Base-by-base conservation (phyloP, 2,113 vertebrate genomes). In the Harpagus bidentatus region DNA sequence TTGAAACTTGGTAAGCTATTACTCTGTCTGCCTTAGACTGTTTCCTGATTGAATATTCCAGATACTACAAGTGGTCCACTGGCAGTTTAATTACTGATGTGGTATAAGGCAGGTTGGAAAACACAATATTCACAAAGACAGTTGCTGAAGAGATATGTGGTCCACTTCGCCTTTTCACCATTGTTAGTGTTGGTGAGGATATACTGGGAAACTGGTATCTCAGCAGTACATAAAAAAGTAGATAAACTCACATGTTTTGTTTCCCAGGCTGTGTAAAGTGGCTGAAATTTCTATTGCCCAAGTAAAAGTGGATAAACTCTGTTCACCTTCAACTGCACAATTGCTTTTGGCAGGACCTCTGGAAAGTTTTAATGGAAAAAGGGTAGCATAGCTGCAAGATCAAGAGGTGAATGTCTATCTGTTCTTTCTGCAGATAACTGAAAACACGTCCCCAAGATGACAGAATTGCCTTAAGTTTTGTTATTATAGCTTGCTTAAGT, bases 301-400 rank as follows among this genome's bases (percentile, higher is more conserved):
- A 85, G 26, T 43, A 28, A 45, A 81, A 81, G 25, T 26, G 55
- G 26, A 81, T 53, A 77, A 94, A 79, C 32, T 52, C 50, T 81
- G 23, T 50, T 76, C 58, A 76, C 43, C 43, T 77, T 82, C 45
- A 76, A 19, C 52, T 25, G 18, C 43, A 43, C 29, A 82, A 56
- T 47, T 94, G 74, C 43, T 93, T 92, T 92, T 89, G 77, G 61
- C 91, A 95, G 73, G 52, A 82, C 14, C 56, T 79, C 69, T 89
- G 86, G 83, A 50, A 95, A 94, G 61, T 85, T 89, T 84, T 87
- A 93, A 43, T 65, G 52, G 65, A 71, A 85, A 94, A 89, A 58
- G 16, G 9, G 22, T 62, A 74, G 31, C 45, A 63, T 31, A 89
- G 55, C 69, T 92, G 26, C 29, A 76, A 50, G 86, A 78, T 76